Percentiles rank a stretch among this genome's conserved stretches.
Evolutionary conservation across 2,113 vertebrate species (phyloP).

Genomic region (Calypte anna): DNA sequence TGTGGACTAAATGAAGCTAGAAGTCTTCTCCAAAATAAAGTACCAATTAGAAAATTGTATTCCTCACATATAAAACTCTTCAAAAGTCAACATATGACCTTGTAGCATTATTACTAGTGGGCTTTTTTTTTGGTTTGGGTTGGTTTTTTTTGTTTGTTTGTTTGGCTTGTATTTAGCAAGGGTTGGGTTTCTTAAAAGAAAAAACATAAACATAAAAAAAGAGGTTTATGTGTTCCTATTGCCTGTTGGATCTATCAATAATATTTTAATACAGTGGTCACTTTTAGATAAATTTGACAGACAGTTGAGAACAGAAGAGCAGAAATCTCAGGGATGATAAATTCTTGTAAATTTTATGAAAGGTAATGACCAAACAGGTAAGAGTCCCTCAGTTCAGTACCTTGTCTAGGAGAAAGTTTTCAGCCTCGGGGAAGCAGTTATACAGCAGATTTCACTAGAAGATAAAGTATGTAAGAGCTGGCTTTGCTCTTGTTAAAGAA

Average conservation of each 20-base stretch:
- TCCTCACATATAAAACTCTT: background rate
- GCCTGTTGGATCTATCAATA: background rate
- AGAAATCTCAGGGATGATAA: background rate
- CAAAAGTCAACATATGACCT: background rate
- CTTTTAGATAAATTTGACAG: background rate
- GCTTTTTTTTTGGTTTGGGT: background rate
- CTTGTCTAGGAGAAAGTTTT: background rate
- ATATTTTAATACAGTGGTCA: background rate
- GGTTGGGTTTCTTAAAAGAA: background rate
- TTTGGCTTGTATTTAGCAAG: background rate
- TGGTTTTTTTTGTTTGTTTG: background rate
- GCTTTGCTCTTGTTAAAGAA: background rate
- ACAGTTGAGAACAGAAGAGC: background rate
- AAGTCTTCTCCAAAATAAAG: background rate
- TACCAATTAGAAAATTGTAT: background rate
- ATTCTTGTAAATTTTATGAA: background rate
- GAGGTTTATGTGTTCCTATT: background rate
- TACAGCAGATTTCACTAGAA: background rate
- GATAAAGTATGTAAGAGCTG: background rate
- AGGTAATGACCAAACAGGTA: background rate
- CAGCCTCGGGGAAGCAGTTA: background rate
- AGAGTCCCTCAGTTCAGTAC: background rate
- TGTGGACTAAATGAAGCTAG: background rate
- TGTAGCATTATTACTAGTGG: background rate
- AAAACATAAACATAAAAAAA: too few species aligned